These are phyloP conservation scores for Liparis tanakae DNA, from an alignment of 2,797 vertebrate genomes.

Conservation along the genomic window DNA sequence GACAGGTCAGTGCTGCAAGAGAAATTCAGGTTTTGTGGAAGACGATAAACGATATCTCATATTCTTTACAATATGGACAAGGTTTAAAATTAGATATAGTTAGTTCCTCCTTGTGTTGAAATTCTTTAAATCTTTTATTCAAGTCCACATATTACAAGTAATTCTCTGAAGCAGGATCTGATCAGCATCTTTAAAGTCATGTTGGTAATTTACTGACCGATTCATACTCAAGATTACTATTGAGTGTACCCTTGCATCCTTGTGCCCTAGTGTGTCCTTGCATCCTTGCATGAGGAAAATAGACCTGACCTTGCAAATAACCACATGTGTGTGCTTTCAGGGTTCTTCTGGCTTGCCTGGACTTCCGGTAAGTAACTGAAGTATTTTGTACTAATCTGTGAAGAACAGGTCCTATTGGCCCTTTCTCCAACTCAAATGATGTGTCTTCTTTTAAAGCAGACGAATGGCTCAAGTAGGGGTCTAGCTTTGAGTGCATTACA, in stretches of 20 bases:
- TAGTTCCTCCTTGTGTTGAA: neutral
- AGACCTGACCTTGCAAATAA: slow-evolving; percentile 18
- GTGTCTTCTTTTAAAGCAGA: neutral
- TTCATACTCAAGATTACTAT: neutral
- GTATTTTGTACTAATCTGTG: neutral
- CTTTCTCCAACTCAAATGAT: neutral
- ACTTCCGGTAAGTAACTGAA: slow-evolving; percentile 73
- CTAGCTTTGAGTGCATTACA: neutral
- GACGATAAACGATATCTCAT: neutral
- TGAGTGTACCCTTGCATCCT: neutral
- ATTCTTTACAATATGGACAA: neutral
- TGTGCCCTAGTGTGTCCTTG: neutral
- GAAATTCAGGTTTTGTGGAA: neutral
- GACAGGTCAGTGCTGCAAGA: slow-evolving; percentile 80
- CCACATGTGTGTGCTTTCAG: slow-evolving; percentile 71
- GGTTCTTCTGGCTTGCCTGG: slow-evolving; percentile 86
- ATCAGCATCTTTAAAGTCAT: neutral
- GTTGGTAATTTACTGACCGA: neutral
- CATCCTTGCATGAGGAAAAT: neutral
- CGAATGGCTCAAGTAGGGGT: neutral
- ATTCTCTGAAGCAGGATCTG: slow-evolving; percentile 1
- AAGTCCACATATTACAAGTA: neutral
- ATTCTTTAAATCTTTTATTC: neutral
- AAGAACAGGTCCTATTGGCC: neutral
- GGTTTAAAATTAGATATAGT: neutral